A percentile compares a stretch with the other conserved stretches of the same genome.
These are phyloP conservation scores for Spea bombifrons DNA, from an alignment of 2,113 vertebrate species.

Conservation along the genomic window DNA sequence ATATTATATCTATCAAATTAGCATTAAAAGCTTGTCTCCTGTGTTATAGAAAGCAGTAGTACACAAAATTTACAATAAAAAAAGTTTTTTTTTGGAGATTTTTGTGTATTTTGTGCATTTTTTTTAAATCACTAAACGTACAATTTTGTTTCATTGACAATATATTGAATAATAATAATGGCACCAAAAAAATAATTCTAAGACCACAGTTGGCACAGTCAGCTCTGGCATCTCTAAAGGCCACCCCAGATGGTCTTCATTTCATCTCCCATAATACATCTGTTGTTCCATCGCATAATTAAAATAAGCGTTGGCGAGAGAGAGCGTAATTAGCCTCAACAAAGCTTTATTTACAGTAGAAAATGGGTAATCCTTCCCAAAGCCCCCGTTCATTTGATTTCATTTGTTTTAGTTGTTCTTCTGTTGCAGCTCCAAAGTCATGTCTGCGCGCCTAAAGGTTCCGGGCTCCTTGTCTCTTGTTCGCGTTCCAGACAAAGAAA, in stretches of 20 bases:
- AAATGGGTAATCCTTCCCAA: conserved; percentile 6
- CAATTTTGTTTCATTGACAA: too few species aligned
- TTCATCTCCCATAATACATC: conserved; percentile 22
- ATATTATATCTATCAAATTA: too few species aligned
- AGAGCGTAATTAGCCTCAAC: background rate
- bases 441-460: background rate
- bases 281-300: conserved; percentile 19
- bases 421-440: background rate
- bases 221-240: background rate
- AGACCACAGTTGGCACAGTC: background rate
- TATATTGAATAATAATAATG: background rate
- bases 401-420: conserved; percentile 21
- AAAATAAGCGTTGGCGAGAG: conserved; percentile 19
- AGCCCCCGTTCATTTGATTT: conserved; percentile 21
- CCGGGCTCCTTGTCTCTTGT: background rate
- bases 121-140: too few species aligned
- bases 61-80: too few species aligned
- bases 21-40: too few species aligned
- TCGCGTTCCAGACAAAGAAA: background rate
- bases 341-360: conserved; percentile 31
- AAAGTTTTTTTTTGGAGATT: too few species aligned
- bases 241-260: conserved; percentile 26
- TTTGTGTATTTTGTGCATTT: too few species aligned
- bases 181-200: background rate
- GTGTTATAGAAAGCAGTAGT: too few species aligned